A percentile compares a stretch with the other conserved stretches of the same genome.
These are phyloP conservation scores for Physella acuta DNA, from an alignment of 1,140 invertebrate genomes.

Conservation along the genomic window DNA sequence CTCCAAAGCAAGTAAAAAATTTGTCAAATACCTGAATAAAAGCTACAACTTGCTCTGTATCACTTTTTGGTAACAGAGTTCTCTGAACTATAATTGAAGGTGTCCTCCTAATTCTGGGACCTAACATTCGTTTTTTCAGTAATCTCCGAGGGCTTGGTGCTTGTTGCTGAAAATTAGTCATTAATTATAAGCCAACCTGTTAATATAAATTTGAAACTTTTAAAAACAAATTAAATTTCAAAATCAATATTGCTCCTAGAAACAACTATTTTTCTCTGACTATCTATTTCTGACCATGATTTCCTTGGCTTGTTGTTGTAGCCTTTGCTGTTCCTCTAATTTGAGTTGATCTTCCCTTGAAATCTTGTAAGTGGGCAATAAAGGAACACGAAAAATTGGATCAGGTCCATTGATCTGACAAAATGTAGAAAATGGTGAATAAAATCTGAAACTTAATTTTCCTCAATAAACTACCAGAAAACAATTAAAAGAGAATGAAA, in stretches of 20 bases:
- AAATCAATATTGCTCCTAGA: background rate
- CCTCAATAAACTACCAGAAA: no score
- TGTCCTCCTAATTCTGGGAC: constrained; percentile 1
- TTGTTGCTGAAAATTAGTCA: no score
- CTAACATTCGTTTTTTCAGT: constrained; percentile 11
- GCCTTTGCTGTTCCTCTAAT: constrained; percentile 9
- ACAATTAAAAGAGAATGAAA: no score
- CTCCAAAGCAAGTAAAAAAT: no score
- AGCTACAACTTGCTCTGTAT: constrained; percentile 13
- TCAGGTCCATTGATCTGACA: constrained; percentile 20
- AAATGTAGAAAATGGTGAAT: no score
- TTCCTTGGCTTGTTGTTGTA: background rate
- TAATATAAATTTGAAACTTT: no score
- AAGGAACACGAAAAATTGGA: constrained; percentile 15
- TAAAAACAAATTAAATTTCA: background rate
- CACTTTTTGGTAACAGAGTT: constrained; percentile 33
- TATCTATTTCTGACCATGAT: constrained; percentile 9
- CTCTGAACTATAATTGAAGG: constrained; percentile 35
- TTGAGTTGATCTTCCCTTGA: constrained; percentile 1
- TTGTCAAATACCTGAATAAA: constrained; percentile 20
- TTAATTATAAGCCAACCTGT: no score
- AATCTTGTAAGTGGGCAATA: constrained; percentile 7
- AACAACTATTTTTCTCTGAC: background rate
- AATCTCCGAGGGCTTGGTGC: constrained; percentile 5
- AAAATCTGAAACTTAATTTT: no score